Evolutionary conservation across 2,113 vertebrate species (phyloP).

Genomic region (Balaeniceps rex): DNA sequence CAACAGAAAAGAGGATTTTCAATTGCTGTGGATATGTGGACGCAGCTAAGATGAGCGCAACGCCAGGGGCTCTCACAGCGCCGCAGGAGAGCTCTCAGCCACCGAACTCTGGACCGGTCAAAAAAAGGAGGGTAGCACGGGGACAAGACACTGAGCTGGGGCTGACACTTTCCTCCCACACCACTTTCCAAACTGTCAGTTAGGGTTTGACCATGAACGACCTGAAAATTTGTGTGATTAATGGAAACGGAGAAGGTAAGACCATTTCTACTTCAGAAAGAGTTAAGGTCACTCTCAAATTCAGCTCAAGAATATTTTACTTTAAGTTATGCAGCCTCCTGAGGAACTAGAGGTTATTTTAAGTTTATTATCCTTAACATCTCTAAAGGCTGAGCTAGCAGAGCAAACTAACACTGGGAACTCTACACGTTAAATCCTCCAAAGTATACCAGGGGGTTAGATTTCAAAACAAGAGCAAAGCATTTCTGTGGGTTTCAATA

Average conservation of each 20-base stretch:
- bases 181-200: not conserved
- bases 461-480: conserved; percentile 61
- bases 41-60: not conserved
- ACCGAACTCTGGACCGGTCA: not conserved
- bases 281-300: not conserved
- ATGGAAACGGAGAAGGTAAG: not conserved
- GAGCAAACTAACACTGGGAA: conserved; percentile 44
- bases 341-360: conserved; percentile 51
- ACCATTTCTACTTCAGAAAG: not conserved
- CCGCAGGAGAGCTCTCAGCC: not conserved
- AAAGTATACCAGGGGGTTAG: conserved; percentile 41
- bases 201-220: not conserved
- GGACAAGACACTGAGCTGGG: not conserved
- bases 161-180: not conserved
- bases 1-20: too few relatives aligned
- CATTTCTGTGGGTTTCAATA: conserved; percentile 44
- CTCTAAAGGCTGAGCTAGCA: conserved; percentile 32
- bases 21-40: fast-evolving
- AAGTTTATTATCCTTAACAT: conserved; percentile 65
- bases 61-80: not conserved
- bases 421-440: conserved; percentile 36
- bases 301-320: not conserved
- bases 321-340: conserved; percentile 26
- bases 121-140: not conserved
- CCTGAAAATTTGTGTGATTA: not conserved